phyloP scores from a whole-genome alignment of 1,140 invertebrate genomes.

The Hypsibius dujardini region DNA sequence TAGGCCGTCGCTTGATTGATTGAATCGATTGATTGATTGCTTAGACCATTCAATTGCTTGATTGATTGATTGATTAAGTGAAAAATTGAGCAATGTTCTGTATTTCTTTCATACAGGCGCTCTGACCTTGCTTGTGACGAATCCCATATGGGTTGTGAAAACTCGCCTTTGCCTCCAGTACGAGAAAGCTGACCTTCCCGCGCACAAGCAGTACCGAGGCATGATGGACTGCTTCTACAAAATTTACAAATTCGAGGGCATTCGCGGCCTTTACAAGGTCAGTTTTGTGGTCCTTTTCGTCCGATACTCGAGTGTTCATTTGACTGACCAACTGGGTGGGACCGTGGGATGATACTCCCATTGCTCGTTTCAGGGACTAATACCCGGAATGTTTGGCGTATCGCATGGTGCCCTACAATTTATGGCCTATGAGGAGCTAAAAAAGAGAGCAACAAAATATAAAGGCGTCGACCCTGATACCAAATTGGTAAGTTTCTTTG shows the following conservation, averaged over 20 bases:
- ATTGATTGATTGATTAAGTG: slow-evolving; percentile 15
- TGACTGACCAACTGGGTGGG: too few relatives aligned
- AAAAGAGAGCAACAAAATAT: slow-evolving; percentile 68
- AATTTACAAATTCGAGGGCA: slow-evolving; percentile 72
- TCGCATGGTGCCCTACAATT: slow-evolving; percentile 96
- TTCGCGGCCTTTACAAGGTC: slow-evolving; percentile 62
- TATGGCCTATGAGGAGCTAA: slow-evolving; percentile 96
- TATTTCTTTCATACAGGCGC: slow-evolving; percentile 41
- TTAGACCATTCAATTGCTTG: neutral
- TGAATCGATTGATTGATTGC: too few relatives aligned
- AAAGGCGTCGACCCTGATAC: slow-evolving; percentile 58
- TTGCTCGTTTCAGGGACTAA: slow-evolving; percentile 56
- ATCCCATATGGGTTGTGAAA: slow-evolving; percentile 43
- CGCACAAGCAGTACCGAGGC: slow-evolving; percentile 49
- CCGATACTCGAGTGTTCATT: neutral
- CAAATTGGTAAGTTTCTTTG: slow-evolving; percentile 51
- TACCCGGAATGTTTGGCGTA: slow-evolving; percentile 91
- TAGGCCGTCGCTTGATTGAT: too few relatives aligned
- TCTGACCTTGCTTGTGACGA: slow-evolving; percentile 54
- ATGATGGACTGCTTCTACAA: slow-evolving; percentile 75
- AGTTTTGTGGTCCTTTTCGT: slow-evolving; percentile 20
- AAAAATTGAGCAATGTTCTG: slow-evolving; percentile 8
- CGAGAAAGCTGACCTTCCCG: slow-evolving; percentile 28
- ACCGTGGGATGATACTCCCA: slow-evolving; percentile 11
- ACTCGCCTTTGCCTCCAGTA: slow-evolving; percentile 57